A percentile compares a stretch with the other conserved stretches of the same genome.
Evolutionary conservation across 64 coral and sea anemone species (phyloP).

Genomic region (Acropora yongei): DNA sequence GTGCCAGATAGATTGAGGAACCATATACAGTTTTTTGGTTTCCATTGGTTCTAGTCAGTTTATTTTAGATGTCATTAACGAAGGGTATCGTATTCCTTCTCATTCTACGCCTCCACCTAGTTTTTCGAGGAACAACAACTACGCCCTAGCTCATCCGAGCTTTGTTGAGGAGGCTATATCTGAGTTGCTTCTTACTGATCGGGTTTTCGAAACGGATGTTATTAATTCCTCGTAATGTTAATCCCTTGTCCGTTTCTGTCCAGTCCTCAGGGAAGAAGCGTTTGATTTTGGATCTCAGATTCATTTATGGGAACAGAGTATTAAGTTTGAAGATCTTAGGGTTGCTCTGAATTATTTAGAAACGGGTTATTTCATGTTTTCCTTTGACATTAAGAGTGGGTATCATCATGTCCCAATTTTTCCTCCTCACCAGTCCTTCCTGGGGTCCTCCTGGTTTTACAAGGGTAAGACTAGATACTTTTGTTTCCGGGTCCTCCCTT

Average conservation of each 20-base stretch:
- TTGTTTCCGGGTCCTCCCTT: slow-evolving; percentile 66
- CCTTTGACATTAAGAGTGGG: neutral
- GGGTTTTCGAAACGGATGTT: slow-evolving; percentile 28
- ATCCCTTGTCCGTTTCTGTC: slow-evolving; percentile 41
- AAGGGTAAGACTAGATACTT: slow-evolving; percentile 45
- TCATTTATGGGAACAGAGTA: neutral
- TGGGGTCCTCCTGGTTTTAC: slow-evolving; percentile 51
- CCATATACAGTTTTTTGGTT: neutral
- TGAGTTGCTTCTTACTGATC: neutral
- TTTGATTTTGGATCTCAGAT: slow-evolving; percentile 51
- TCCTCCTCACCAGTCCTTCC: slow-evolving; percentile 24
- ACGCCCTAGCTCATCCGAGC: neutral
- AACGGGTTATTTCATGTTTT: slow-evolving; percentile 20
- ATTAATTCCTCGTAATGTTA: slow-evolving; percentile 20
- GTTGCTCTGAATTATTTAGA: slow-evolving; percentile 38
- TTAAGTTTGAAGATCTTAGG: slow-evolving; percentile 50
- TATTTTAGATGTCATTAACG: neutral
- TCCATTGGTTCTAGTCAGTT: neutral
- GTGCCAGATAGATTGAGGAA: neutral
- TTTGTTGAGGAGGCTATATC: neutral
- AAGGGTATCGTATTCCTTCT: neutral
- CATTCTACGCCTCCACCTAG: neutral
- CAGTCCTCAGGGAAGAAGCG: slow-evolving; percentile 43
- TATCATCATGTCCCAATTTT: slow-evolving; percentile 63
- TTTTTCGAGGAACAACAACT: neutral